A percentile compares a stretch with the other conserved stretches of the same genome.
Conservation (phyloP, 2,797 vertebrate genomes). For the Decapterus maruadsi region DNA sequence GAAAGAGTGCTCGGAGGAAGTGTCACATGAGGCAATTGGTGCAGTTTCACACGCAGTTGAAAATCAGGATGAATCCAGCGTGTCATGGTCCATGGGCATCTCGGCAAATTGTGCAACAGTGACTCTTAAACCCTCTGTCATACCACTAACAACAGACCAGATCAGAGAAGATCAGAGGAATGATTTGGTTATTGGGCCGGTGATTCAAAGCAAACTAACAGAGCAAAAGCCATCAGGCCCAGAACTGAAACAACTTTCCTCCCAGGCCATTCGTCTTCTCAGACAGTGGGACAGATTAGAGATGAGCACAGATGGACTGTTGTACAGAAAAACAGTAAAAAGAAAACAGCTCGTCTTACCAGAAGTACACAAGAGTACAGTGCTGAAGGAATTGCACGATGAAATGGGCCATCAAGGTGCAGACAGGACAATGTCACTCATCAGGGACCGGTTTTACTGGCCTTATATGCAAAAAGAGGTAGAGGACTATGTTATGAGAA, state of each 20-base stretch:
- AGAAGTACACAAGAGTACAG: neutral
- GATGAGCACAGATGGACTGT: neutral
- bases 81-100: conserved; percentile 20
- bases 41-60: neutral
- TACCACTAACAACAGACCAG: conserved; percentile 1
- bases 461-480: conserved; percentile 16
- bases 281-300: neutral
- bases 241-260: neutral
- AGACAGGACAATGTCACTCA: neutral
- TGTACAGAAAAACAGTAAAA: neutral
- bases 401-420: neutral
- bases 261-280: neutral
- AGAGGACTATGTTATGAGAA: neutral
- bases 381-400: conserved; percentile 1
- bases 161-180: neutral
- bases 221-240: neutral
- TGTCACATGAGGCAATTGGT: conserved; percentile 6
- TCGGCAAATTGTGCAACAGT: no score
- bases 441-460: neutral
- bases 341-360: conserved; percentile 20
- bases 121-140: neutral
- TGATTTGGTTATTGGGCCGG: neutral
- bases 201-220: conserved; percentile 9
- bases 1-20: conserved; percentile 10
- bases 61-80: neutral